These are phyloP conservation scores for Kryphioiulus occultus DNA, from an alignment of 2,888 invertebrate genomes.

Conservation along the genomic window DNA sequence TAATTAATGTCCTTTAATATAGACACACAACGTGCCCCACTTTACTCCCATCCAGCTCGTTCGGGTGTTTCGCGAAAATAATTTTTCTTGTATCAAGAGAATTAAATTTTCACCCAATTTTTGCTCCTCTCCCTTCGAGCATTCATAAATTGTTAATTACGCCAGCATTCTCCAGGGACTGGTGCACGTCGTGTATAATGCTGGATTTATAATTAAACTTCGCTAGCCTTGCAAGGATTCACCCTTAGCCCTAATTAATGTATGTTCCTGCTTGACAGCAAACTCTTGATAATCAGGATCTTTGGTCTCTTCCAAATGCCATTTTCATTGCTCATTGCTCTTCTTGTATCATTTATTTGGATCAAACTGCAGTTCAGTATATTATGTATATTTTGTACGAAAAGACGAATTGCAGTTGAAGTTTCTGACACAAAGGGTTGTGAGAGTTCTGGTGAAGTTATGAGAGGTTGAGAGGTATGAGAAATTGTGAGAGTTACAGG, in stretches of 20 bases:
- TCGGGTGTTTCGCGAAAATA: not conserved
- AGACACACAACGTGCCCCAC: not conserved
- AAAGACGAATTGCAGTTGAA: not conserved
- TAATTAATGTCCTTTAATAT: slow-evolving; percentile 21
- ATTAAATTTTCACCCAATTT: slow-evolving; percentile 30
- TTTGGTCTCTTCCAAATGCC: slow-evolving; percentile 2
- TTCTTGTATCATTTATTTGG: not conserved
- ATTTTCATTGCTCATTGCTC: not conserved
- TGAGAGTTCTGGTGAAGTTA: not conserved
- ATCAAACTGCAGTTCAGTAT: not conserved
- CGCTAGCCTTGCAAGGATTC: slow-evolving; percentile 7
- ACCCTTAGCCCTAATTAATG: slow-evolving; percentile 14
- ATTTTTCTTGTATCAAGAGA: slow-evolving; percentile 25
- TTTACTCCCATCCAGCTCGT: not conserved
- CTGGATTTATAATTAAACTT: slow-evolving; percentile 22
- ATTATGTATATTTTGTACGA: not conserved
- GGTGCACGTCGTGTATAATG: not conserved
- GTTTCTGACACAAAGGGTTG: not conserved
- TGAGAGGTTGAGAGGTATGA: too few species aligned
- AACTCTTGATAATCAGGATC: slow-evolving; percentile 29
- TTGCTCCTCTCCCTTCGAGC: slow-evolving; percentile 29
- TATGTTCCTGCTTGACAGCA: not conserved
- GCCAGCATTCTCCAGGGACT: not conserved
- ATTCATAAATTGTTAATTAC: slow-evolving; percentile 35
- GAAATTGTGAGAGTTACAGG: too few species aligned